Conservation (phyloP, 2,113 vertebrate species). For the Irena cyanogastra region DNA sequence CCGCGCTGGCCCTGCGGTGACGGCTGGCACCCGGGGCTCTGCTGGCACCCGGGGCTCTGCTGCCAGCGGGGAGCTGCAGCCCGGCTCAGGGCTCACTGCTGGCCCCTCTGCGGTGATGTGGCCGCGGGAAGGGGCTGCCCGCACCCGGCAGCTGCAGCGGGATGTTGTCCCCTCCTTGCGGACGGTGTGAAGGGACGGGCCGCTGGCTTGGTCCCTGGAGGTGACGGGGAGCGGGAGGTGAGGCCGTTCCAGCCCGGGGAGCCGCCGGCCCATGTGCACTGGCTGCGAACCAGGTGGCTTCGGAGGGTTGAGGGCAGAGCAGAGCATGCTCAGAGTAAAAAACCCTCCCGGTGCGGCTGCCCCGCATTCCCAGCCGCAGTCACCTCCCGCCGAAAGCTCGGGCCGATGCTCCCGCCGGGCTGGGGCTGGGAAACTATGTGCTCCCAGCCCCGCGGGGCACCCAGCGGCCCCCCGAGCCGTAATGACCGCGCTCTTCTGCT, state of each 20-base stretch:
- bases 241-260: not conserved
- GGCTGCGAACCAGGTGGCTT: not conserved
- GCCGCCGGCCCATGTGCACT: not conserved
- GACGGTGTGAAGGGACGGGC: accelerated
- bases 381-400: not conserved
- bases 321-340: not conserved
- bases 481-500: conserved; percentile 49
- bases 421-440: conserved; percentile 65
- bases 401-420: not conserved
- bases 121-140: accelerated
- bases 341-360: not conserved
- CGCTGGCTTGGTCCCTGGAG: not conserved
- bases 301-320: not conserved
- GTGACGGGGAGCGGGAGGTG: accelerated
- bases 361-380: not conserved
- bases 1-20: accelerated
- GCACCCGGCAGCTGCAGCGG: accelerated
- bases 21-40: not conserved
- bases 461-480: conserved; percentile 1
- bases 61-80: accelerated
- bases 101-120: accelerated
- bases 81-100: accelerated
- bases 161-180: accelerated
- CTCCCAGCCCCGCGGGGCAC: conserved; percentile 47
- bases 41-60: accelerated